phyloP scores from a whole-genome alignment of 2,888 invertebrate genomes.

The Scrobipalpa atriplicella region DNA sequence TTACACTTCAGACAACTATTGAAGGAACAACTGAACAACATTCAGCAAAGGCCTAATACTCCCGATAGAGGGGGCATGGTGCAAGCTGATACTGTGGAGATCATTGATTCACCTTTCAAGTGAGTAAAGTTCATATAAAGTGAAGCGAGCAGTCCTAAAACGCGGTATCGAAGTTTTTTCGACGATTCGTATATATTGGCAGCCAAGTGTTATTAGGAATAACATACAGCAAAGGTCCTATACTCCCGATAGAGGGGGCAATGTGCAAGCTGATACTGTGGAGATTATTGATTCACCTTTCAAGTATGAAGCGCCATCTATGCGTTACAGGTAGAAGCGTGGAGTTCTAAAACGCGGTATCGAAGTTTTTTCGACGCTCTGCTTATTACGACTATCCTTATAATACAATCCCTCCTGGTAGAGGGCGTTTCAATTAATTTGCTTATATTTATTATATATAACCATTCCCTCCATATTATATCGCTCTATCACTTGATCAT shows the following conservation, averaged over 20 bases:
- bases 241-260: constrained; percentile 53
- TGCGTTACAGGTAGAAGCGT: too few relatives aligned
- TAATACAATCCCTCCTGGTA: too few relatives aligned
- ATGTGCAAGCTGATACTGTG: constrained; percentile 62
- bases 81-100: constrained; percentile 62
- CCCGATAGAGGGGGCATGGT: constrained; percentile 58
- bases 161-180: too few relatives aligned
- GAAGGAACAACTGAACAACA: constrained; percentile 59
- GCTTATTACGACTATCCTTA: too few relatives aligned
- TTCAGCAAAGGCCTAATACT: constrained; percentile 49
- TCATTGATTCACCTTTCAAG: constrained; percentile 72
- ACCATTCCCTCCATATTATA: neutral
- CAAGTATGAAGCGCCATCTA: constrained; percentile 63
- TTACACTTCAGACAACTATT: constrained; percentile 66
- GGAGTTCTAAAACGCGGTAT: too few relatives aligned
- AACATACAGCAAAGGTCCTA: constrained; percentile 52
- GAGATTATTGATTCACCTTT: constrained; percentile 71
- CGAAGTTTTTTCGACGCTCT: too few relatives aligned
- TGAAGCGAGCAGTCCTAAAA: neutral
- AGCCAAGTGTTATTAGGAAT: constrained; percentile 26
- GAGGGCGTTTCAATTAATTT: too few relatives aligned
- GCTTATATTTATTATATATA: too few relatives aligned
- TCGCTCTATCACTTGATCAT: neutral
- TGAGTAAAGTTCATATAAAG: constrained; percentile 46
- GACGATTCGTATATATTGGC: too few relatives aligned